Percentiles rank a stretch among this genome's conserved stretches.
These are phyloP conservation scores for Nyctibius grandis DNA, from an alignment of 2,797 vertebrate species.

Conservation along the genomic window DNA sequence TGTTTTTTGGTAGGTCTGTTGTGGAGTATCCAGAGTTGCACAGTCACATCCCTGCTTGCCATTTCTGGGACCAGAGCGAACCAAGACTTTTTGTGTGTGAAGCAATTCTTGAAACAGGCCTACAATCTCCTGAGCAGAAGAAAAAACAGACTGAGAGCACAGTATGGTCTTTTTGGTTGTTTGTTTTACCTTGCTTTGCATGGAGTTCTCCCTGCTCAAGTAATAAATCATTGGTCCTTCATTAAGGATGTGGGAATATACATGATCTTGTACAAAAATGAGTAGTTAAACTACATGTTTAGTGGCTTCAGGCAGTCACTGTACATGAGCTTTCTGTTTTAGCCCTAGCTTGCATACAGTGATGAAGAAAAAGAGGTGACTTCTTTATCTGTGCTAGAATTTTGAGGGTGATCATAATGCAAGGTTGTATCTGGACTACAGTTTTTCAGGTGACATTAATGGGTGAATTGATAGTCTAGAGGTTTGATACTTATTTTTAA, in stretches of 20 bases:
- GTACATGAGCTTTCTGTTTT: not conserved
- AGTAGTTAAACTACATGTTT: not conserved
- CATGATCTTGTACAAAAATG: not conserved
- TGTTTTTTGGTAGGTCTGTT: constrained; percentile 69
- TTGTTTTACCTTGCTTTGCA: not conserved
- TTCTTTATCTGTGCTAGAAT: not conserved
- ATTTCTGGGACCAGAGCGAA: constrained; percentile 94
- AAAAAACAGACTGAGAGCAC: not conserved
- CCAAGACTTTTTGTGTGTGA: constrained; percentile 90
- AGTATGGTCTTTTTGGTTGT: constrained; percentile 36
- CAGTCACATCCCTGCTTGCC: constrained; percentile 79
- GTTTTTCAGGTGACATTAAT: not conserved
- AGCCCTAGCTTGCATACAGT: not conserved
- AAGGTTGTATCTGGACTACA: not conserved
- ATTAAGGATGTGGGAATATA: not conserved
- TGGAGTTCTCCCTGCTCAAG: not conserved
- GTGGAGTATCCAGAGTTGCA: constrained; percentile 71
- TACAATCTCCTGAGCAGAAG: constrained; percentile 5
- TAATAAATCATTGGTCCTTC: not conserved
- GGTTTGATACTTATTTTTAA: not conserved
- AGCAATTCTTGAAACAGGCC: constrained; percentile 64
- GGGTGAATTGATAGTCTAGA: not conserved
- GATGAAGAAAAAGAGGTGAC: not conserved
- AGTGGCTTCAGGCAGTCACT: not conserved
- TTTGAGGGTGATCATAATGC: not conserved